These are phyloP conservation scores for Euglossa dilemma DNA, from an alignment of 1,140 invertebrate genomes.

Conservation along the genomic window DNA sequence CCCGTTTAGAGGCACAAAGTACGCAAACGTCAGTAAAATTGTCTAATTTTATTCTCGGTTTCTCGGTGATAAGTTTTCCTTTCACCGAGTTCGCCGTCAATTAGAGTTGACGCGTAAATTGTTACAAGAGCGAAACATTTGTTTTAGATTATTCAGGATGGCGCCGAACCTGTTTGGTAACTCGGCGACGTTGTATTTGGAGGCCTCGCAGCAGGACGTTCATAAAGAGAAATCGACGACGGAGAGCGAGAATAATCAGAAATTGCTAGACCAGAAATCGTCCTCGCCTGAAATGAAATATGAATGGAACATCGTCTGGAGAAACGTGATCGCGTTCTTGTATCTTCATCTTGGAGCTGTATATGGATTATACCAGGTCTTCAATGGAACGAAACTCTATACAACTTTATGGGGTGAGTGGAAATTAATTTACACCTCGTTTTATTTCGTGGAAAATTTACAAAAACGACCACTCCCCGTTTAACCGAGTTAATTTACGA, in stretches of 20 bases:
- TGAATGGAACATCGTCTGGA: conserved; percentile 87
- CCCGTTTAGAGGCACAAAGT: no score
- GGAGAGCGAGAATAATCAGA: conserved; percentile 46
- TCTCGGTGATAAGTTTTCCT: not conserved
- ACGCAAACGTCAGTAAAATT: no score
- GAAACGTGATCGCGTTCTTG: conserved; percentile 87
- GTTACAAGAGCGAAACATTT: not conserved
- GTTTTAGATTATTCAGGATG: conserved; percentile 72
- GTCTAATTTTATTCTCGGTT: no score
- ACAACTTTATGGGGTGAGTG: conserved; percentile 84
- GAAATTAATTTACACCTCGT: not conserved
- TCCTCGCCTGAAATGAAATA: conserved; percentile 72
- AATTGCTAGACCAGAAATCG: conserved; percentile 51
- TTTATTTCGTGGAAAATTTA: no score
- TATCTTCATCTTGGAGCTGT: conserved; percentile 85
- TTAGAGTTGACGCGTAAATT: fast-evolving
- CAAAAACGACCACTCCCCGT: no score
- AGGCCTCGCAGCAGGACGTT: conserved; percentile 77
- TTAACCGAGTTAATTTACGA: no score
- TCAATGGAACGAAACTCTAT: conserved; percentile 80
- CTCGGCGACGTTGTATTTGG: conserved; percentile 78
- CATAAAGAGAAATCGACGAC: conserved; percentile 60
- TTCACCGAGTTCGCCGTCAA: no score
- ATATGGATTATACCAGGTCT: conserved; percentile 85
- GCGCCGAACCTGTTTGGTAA: conserved; percentile 81